Evolutionary conservation across 1,140 invertebrate species (phyloP), one percentile per base, ranked within the genome.

Genomic region (Drosophila tsacasi): DNA sequence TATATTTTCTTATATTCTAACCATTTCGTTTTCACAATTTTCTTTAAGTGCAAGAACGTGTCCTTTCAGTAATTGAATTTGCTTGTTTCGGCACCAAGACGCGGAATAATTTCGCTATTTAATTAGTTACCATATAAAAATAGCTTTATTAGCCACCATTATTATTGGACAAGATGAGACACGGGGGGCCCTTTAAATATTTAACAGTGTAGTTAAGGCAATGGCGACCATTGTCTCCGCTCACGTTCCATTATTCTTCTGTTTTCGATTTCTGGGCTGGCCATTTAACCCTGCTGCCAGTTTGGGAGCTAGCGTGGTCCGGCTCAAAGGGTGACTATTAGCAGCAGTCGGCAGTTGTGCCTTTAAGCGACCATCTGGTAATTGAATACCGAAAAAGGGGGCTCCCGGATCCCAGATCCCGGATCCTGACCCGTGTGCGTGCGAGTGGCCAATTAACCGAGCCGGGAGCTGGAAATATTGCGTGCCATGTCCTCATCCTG

Each of bases 271-370:
- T 55, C 49, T 61, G 47, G 57, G 17, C 30, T 61, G 55, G 64
- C 63, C 57, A 62, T 78, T 78, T 79, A 79, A 72, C 65, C 52
- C 66, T 9, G 35, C 40, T 39, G 27, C 23, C 17, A 17, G 32
- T 65, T 54, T 65, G 57, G 57, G 79, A 90, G 74, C 82, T 68
- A 90, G 61, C 68, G 63, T 58, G 57, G 63, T 35, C 49, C 42
- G 77, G 71, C 54, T 79, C 61, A 78, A 90, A 76, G 68, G 82
- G 81, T 82, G 68, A 67, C 86, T 83, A 90, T 90, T 89, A 85
- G 69, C 81, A 39, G 74, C 62, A 57, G 75, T 74, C 61, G 71
- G 67, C 68, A 79, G 83, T 79, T 61, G 63, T 62, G 50, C 74
- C 60, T 60, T 57, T 71, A 55, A 63, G 63, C 61, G 59, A 9